Conservation (phyloP, 2,113 vertebrate genomes). For the Corydoras maculifer region DNA sequence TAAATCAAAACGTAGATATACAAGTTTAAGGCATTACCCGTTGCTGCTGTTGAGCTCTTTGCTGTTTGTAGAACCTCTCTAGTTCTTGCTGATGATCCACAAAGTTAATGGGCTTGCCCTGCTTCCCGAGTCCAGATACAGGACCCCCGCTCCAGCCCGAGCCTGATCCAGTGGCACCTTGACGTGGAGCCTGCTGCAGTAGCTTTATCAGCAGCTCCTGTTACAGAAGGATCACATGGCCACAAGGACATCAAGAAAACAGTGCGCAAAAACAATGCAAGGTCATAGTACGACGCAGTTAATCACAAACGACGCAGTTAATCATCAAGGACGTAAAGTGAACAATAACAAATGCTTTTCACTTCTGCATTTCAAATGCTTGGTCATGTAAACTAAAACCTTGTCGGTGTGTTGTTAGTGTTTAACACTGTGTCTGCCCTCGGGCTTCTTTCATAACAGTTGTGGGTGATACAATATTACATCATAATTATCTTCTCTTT, state of each 20-base stretch:
- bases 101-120: constrained; percentile 69
- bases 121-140: constrained; percentile 68
- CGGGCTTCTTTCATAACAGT: no score
- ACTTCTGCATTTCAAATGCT: no score
- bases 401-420: no score
- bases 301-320: not conserved
- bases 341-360: no score
- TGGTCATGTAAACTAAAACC: no score
- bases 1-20: no score
- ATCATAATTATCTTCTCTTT: no score
- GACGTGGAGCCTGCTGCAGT: constrained; percentile 59
- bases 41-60: constrained; percentile 60
- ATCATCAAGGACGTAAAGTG: not conserved
- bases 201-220: constrained; percentile 69
- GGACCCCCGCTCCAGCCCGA: constrained; percentile 61
- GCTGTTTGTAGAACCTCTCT: constrained; percentile 66
- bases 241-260: not conserved
- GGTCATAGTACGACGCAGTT: no score
- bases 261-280: no score
- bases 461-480: no score
- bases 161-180: constrained; percentile 56
- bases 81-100: constrained; percentile 79
- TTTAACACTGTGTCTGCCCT: no score
- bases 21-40: no score
- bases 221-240: constrained; percentile 33